These are phyloP conservation scores for Muntiacus reevesi DNA, from an alignment of 2,113 vertebrate species.

Conservation along the genomic window DNA sequence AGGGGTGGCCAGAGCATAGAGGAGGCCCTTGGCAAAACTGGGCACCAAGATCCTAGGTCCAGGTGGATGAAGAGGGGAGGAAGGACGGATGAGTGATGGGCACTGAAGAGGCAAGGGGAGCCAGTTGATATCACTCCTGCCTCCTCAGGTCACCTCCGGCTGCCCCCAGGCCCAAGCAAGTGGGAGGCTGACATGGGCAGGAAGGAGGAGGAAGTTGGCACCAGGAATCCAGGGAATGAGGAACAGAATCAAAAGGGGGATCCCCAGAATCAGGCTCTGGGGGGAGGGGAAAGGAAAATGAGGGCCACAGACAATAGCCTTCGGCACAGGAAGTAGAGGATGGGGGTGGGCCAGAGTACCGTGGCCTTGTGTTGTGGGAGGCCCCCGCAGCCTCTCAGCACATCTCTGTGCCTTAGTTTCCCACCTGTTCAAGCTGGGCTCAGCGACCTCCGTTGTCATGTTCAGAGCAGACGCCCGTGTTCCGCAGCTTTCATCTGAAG, in stretches of 20 bases:
- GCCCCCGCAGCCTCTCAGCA: background rate
- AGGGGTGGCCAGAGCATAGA: background rate
- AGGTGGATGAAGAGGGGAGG: background rate
- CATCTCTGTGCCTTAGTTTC: background rate
- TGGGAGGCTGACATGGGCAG: background rate
- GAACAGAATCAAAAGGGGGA: background rate
- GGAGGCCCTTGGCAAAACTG: background rate
- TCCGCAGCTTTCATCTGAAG: slow-evolving; percentile 8
- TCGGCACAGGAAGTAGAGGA: background rate
- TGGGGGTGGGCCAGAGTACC: background rate
- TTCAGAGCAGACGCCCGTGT: background rate
- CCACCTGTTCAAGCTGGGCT: background rate
- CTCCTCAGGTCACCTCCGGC: background rate
- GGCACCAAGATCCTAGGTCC: background rate
- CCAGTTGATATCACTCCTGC: background rate
- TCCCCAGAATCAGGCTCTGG: background rate
- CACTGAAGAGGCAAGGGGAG: background rate
- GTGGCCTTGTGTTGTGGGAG: background rate
- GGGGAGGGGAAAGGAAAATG: background rate
- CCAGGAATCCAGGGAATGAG: background rate
- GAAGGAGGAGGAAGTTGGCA: background rate
- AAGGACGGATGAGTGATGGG: no score
- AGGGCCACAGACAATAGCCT: background rate
- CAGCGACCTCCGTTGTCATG: background rate
- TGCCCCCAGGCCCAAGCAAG: background rate